phyloP scores from a whole-genome alignment of 2,113 vertebrate species.

The Seriola dumerili region DNA sequence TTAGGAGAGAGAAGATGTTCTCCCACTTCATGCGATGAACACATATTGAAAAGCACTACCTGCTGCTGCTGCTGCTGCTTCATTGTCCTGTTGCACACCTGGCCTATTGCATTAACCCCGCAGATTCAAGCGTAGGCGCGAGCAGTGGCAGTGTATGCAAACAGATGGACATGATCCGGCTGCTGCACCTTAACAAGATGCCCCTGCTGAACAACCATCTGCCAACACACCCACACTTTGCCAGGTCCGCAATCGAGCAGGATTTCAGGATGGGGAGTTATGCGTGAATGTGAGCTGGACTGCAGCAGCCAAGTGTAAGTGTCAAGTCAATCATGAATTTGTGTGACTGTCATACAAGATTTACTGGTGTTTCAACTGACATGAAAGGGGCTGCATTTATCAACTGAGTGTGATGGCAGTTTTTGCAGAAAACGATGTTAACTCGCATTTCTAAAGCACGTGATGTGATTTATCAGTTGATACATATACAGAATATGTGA shows the following conservation, averaged over 20 bases:
- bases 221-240: conserved; percentile 34
- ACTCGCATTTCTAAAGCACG: not conserved
- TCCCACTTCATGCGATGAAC: not conserved
- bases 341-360: not conserved
- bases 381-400: not conserved
- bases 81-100: conserved; percentile 37
- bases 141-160: conserved; percentile 11
- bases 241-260: conserved; percentile 26
- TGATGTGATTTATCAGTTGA: not conserved
- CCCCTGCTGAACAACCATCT: conserved; percentile 66
- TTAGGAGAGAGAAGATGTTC: not conserved
- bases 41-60: not conserved
- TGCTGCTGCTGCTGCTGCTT: not conserved
- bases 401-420: not conserved
- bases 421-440: not conserved
- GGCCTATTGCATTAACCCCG: conserved; percentile 24
- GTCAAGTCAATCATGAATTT: not conserved
- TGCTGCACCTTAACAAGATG: conserved; percentile 58
- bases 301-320: conserved; percentile 9
- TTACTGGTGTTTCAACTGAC: not conserved
- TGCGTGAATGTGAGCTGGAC: not conserved
- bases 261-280: conserved; percentile 6
- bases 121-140: conserved; percentile 14
- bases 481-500: not conserved
- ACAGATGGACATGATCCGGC: conserved; percentile 59